These are phyloP conservation scores for Atta cephalotes DNA, from an alignment of 1,140 invertebrate genomes.

Conservation along the genomic window DNA sequence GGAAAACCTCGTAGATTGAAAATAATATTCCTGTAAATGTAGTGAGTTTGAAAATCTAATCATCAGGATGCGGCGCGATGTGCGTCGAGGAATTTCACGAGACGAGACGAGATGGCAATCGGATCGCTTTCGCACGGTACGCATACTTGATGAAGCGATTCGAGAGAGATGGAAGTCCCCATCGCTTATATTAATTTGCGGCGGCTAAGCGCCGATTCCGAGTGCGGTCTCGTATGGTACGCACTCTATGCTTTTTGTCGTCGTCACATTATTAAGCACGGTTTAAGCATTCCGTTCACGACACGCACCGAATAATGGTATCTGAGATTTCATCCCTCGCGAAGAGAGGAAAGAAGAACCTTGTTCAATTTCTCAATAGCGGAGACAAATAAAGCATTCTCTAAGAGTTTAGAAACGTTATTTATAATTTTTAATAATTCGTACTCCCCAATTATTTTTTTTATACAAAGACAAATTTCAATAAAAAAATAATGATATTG, in stretches of 20 bases:
- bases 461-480: not conserved
- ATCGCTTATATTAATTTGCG: constrained; percentile 81
- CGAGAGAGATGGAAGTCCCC: constrained; percentile 37
- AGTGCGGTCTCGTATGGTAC: constrained; percentile 74
- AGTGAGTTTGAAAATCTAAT: constrained; percentile 48
- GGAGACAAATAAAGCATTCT: not conserved
- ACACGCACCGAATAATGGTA: constrained; percentile 81
- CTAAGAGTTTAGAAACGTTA: not conserved
- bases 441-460: not conserved
- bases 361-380: constrained; percentile 79
- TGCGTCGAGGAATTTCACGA: constrained; percentile 66
- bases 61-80: constrained; percentile 71
- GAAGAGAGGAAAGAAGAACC: constrained; percentile 71
- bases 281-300: constrained; percentile 82
- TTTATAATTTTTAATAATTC: constrained; percentile 8
- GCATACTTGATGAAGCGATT: constrained; percentile 75
- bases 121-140: constrained; percentile 74
- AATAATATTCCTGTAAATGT: constrained; percentile 40
- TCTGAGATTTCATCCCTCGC: constrained; percentile 82
- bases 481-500: not conserved
- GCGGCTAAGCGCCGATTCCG: constrained; percentile 75
- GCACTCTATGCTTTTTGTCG: constrained; percentile 77
- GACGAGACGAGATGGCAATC: constrained; percentile 73
- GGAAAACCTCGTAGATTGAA: not conserved
- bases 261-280: constrained; percentile 84